These are phyloP conservation scores for Alcis repandata DNA, from an alignment of 2,888 invertebrate genomes.

Conservation along the genomic window DNA sequence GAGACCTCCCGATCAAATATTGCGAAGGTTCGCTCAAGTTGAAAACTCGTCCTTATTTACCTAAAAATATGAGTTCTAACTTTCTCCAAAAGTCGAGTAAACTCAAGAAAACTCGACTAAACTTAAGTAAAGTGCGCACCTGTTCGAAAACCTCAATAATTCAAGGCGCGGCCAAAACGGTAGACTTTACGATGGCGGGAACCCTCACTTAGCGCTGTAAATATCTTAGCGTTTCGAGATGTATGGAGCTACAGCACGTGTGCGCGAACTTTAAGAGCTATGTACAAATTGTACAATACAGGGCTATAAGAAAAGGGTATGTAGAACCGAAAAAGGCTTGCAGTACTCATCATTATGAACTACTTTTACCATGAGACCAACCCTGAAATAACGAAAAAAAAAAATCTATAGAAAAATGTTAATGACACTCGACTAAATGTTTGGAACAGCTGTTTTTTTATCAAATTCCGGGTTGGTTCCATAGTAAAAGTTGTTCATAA, in stretches of 20 bases:
- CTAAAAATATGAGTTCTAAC: slow-evolving; percentile 1
- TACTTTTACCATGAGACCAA: no score
- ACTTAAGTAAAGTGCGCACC: slow-evolving; percentile 19
- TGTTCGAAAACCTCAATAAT: slow-evolving; percentile 28
- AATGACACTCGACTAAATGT: no score
- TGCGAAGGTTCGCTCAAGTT: background rate
- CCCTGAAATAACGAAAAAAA: no score
- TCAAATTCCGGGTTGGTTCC: no score
- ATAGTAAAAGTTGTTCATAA: no score
- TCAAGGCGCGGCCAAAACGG: slow-evolving; percentile 24
- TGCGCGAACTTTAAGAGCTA: background rate
- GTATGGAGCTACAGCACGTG: slow-evolving; percentile 3
- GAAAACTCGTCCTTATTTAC: slow-evolving; percentile 1
- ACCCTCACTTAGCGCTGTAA: slow-evolving; percentile 34
- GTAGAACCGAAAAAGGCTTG: no score
- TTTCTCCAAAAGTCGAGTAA: background rate
- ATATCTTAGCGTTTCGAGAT: slow-evolving; percentile 27
- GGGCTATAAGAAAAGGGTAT: no score
- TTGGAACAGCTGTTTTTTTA: no score
- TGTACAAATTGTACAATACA: no score
- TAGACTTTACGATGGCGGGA: slow-evolving; percentile 27
- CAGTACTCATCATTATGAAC: no score
- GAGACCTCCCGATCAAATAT: background rate
- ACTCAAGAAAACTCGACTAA: background rate
- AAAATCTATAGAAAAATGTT: no score